A percentile compares a stretch with the other conserved stretches of the same genome.
Evolutionary conservation across 2,113 vertebrate species (phyloP).

Genomic region (Gnathonemus echidnorhynchus): DNA sequence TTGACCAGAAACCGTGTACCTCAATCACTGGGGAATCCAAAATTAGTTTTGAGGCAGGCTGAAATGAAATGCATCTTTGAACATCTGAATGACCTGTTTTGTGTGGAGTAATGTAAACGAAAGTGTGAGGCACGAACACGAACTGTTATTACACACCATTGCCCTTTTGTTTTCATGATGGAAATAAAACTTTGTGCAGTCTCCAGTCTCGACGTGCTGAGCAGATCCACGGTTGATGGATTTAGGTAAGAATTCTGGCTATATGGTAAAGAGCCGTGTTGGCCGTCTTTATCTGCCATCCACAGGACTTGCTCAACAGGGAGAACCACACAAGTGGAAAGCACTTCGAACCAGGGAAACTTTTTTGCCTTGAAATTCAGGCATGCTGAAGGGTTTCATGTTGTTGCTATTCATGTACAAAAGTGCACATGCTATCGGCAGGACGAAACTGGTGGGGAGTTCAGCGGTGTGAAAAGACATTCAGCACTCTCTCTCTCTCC

Average conservation of each 20-base stretch:
- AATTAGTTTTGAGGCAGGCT: not conserved
- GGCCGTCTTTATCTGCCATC: not conserved
- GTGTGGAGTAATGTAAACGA: not conserved
- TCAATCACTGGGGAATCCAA: not conserved
- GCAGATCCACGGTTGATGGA: not conserved
- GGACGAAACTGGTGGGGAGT: not conserved
- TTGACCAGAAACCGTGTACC: not conserved
- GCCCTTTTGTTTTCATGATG: not conserved
- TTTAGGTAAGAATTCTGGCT: not conserved
- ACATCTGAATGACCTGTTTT: not conserved
- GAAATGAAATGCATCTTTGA: not conserved
- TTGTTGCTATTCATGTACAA: not conserved
- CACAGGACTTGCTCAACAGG: constrained; percentile 27
- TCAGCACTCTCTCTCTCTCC: not conserved
- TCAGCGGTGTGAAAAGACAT: not conserved
- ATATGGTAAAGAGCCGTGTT: not conserved
- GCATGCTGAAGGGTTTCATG: not conserved
- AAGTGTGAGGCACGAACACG: not conserved
- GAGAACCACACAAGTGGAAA: constrained; percentile 36
- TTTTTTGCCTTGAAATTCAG: not conserved
- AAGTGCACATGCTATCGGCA: not conserved
- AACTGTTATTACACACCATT: not conserved
- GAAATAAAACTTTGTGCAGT: not conserved
- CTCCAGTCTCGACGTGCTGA: not conserved
- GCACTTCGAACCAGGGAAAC: constrained; percentile 24